A percentile compares a stretch with the other conserved stretches of the same genome.
phyloP scores from a whole-genome alignment of 2,888 invertebrate species.

The Rhamnusium bicolor region DNA sequence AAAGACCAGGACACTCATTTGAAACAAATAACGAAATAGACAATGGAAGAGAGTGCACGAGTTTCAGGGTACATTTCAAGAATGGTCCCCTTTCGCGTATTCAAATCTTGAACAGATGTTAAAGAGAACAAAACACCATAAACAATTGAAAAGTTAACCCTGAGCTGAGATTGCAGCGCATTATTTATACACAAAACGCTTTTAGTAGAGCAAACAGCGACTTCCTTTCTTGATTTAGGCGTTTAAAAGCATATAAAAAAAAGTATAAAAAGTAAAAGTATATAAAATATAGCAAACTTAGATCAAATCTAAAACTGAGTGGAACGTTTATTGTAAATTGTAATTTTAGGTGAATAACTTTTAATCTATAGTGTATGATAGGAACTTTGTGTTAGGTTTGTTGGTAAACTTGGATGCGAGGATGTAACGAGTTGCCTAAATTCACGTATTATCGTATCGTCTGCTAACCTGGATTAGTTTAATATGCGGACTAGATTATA shows the following conservation, averaged over 20 bases:
- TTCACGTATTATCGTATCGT: neutral
- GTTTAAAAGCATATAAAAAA: neutral
- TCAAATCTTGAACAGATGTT: constrained; percentile 32
- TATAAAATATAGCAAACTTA: too few relatives aligned
- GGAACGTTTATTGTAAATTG: too few relatives aligned
- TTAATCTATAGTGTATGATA: too few relatives aligned
- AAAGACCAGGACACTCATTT: constrained; percentile 7
- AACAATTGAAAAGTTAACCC: constrained; percentile 32
- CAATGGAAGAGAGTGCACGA: constrained; percentile 7
- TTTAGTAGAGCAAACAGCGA: constrained; percentile 2
- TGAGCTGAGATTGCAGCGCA: constrained; percentile 10
- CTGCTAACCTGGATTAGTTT: neutral
- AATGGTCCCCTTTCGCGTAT: constrained; percentile 6
- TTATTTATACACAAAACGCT: constrained; percentile 21
- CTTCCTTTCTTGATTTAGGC: neutral
- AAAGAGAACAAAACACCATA: constrained; percentile 10
- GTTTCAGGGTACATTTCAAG: constrained; percentile 4
- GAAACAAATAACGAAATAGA: constrained; percentile 34
- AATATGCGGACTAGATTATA: constrained; percentile 7
- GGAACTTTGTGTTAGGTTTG: too few relatives aligned
- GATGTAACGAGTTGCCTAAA: neutral
- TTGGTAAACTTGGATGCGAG: too few relatives aligned
- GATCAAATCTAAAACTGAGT: too few relatives aligned
- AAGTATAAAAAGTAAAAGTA: too few relatives aligned
- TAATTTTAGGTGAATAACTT: too few relatives aligned